Percentiles rank a stretch among this genome's conserved stretches.
Conservation (phyloP, 2,113 vertebrate species). For the Burhinus bistriatus region DNA sequence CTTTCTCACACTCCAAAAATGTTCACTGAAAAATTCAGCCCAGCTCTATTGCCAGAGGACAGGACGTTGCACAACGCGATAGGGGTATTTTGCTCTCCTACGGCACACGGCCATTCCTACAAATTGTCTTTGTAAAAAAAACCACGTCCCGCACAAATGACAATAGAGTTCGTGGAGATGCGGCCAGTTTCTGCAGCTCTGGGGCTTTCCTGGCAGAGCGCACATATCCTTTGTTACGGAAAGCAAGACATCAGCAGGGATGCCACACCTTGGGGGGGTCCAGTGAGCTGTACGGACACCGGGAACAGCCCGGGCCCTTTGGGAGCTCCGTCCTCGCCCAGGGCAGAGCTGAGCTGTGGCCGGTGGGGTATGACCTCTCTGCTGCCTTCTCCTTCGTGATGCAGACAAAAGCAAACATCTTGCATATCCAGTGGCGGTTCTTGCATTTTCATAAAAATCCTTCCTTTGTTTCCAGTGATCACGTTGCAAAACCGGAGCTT, state of each 20-base stretch:
- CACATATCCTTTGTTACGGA: not conserved
- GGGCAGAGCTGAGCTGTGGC: not conserved
- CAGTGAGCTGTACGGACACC: rapidly evolving
- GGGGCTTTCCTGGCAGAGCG: not conserved
- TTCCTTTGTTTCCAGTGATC: not conserved
- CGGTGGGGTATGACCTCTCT: not conserved
- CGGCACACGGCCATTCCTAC: not conserved
- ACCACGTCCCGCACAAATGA: not conserved
- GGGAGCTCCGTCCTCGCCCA: not conserved
- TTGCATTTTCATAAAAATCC: too few species aligned
- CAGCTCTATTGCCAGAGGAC: not conserved
- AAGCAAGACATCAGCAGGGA: not conserved
- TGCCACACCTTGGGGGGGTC: not conserved
- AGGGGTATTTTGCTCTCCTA: not conserved
- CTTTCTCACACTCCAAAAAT: not conserved
- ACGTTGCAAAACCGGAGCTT: not conserved
- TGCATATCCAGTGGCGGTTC: not conserved
- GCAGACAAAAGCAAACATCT: not conserved
- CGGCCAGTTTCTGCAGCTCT: not conserved
- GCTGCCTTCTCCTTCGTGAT: not conserved
- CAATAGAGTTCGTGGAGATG: not conserved
- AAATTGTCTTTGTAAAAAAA: not conserved
- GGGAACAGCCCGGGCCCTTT: not conserved
- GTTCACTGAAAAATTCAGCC: not conserved
- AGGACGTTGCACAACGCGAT: rapidly evolving